Evolutionary conservation across 1,140 invertebrate genomes (phyloP), one percentile per base, ranked within the genome.

Genomic region (Zaprionus lachaisei): DNA sequence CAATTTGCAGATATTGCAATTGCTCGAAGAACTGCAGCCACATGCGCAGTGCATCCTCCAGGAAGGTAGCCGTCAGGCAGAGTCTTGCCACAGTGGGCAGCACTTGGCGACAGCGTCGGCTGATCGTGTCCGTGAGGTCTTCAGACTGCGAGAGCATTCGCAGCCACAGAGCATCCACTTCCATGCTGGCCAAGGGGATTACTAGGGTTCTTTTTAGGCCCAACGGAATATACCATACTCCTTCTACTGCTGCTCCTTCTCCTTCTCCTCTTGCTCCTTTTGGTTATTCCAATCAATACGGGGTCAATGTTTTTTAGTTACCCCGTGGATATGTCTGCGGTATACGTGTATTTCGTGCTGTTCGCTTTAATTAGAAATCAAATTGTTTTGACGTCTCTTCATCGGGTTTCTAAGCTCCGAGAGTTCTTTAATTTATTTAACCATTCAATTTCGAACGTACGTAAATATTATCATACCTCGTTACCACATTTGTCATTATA

Each of bases 21-120:
- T 64, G 61, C 4, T 72, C 63, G n/a, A 41, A 37, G 74, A 68
- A 78, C 20, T 78, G 79, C 22, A 56, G 34, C 57, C 70, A 78
- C 79, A 74, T 64, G 20, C 80, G 65, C 22, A 77, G 26, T 0
- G 34, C 69, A 38, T 78, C 79, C 34, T 77, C 79, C 9, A 82
- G 61, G 65, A 70, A 78, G 14, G 74, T 82, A 47, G 79, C 79
- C 38, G 69, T 77, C 24, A 74, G 71, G 6, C 74, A 77, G 38
- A 80, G 37, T 2, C 73, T 49, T 11, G 80, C 77, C 61, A 77
- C 72, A 22, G 38, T 28, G 17, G 73, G 77, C 54, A 74, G 22
- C 12, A 67, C 5, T 2, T 20, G 62, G 2, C 63, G 75, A 37
- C 70, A 38, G 9, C 56, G 78, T 2, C 65, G 51, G 28, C 37